A percentile compares a stretch with the other conserved stretches of the same genome.
Conservation (phyloP, 2,888 invertebrate genomes). For the Heliconius ethilla region DNA sequence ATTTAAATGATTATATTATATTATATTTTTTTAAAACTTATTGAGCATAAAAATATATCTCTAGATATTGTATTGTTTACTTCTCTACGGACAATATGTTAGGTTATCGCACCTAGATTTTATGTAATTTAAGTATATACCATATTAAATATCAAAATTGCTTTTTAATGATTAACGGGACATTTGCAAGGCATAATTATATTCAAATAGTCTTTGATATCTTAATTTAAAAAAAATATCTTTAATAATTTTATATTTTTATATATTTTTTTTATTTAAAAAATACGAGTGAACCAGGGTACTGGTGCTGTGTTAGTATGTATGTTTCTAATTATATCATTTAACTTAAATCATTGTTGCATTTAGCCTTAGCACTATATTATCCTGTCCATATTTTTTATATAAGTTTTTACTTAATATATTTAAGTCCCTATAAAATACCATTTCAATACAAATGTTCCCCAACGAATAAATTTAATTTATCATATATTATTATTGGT, state of each 20-base stretch:
- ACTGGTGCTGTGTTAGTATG: constrained; percentile 1
- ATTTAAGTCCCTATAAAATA: not conserved
- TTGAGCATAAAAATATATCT: not conserved
- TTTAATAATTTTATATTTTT: no score
- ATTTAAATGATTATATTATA: not conserved
- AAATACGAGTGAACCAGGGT: not conserved
- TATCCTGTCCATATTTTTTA: not conserved
- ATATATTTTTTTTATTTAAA: no score
- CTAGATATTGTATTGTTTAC: not conserved
- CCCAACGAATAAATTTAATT: constrained; percentile 2
- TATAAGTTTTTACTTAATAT: not conserved
- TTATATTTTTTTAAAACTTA: not conserved
- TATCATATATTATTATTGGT: not conserved
- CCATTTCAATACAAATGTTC: not conserved
- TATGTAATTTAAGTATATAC: not conserved
- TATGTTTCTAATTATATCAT: not conserved
- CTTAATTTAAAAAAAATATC: not conserved
- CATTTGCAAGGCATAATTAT: not conserved
- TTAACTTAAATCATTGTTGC: not conserved
- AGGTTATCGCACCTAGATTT: not conserved
- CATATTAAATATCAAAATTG: not conserved
- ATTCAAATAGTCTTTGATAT: constrained; percentile 1
- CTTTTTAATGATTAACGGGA: constrained; percentile 2
- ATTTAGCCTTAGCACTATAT: not conserved
- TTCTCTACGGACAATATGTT: not conserved